A percentile compares a stretch with the other conserved stretches of the same genome.
phyloP scores from a whole-genome alignment of 2,797 vertebrate genomes.

The Notamacropus eugenii region DNA sequence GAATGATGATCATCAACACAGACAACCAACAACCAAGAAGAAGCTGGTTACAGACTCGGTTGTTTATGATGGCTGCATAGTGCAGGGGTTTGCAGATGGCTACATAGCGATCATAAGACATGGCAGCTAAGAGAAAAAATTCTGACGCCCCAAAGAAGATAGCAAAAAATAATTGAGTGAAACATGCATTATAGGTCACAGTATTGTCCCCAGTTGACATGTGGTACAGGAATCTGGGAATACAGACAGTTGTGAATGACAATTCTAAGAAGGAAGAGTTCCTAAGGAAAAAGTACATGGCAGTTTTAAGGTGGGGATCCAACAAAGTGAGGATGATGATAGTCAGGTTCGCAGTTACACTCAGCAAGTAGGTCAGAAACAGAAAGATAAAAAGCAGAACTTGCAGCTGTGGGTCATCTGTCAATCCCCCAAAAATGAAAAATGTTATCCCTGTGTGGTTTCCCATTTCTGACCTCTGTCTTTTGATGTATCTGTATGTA shows the following conservation, averaged over 20 bases:
- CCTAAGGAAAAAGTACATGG: conserved; percentile 80
- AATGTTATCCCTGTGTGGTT: conserved; percentile 50
- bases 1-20: conserved; percentile 58
- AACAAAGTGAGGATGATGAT: conserved; percentile 68
- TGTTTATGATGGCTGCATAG: conserved; percentile 65
- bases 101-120: conserved; percentile 72
- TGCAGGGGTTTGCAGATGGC: conserved; percentile 73
- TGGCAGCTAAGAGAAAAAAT: conserved; percentile 75
- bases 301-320: conserved; percentile 64
- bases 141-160: conserved; percentile 73
- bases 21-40: conserved; percentile 64
- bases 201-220: conserved; percentile 59
- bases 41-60: conserved; percentile 63
- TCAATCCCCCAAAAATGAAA: conserved; percentile 77
- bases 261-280: conserved; percentile 73
- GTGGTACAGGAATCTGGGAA: conserved; percentile 53
- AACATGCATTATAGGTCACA: conserved; percentile 67
- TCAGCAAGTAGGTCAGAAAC: conserved; percentile 68
- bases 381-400: conserved; percentile 68
- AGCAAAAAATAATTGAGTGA: conserved; percentile 72
- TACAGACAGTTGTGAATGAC: conserved; percentile 52
- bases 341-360: conserved; percentile 68
- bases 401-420: conserved; percentile 59
- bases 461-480: conserved; percentile 28
- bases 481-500: not conserved